Evolutionary conservation across 2,797 vertebrate genomes (phyloP).

Genomic region (Melanotaenia maccullochi): DNA sequence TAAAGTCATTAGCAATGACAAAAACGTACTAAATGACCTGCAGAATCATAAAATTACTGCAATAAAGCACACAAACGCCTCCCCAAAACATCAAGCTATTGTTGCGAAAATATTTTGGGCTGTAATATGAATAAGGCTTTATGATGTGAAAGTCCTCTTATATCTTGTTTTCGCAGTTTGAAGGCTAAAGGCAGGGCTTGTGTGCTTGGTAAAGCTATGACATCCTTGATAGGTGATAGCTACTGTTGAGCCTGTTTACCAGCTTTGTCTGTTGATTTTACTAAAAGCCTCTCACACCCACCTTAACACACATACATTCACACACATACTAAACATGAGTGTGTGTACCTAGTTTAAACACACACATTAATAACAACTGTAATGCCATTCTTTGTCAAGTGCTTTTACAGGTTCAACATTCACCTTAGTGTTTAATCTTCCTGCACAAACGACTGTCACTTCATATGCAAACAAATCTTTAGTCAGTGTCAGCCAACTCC

Average conservation of each 20-base stretch:
- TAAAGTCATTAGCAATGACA: too few relatives aligned
- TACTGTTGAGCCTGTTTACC: slow-evolving; percentile 75
- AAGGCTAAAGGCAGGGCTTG: slow-evolving; percentile 47
- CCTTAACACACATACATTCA: slow-evolving; percentile 39
- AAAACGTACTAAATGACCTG: not conserved
- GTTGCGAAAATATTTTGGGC: not conserved
- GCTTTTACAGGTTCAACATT: slow-evolving; percentile 81
- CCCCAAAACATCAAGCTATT: not conserved
- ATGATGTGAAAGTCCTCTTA: slow-evolving; percentile 40
- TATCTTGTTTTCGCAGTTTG: slow-evolving; percentile 34
- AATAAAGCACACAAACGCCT: not conserved
- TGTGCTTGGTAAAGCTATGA: slow-evolving; percentile 53
- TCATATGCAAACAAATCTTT: slow-evolving; percentile 72
- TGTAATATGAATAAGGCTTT: slow-evolving; percentile 11
- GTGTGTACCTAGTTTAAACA: slow-evolving; percentile 78
- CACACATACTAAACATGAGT: slow-evolving; percentile 30
- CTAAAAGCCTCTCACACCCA: slow-evolving; percentile 80
- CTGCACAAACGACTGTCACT: slow-evolving; percentile 70
- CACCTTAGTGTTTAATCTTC: slow-evolving; percentile 77
- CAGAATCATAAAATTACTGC: not conserved
- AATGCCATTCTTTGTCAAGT: slow-evolving; percentile 78
- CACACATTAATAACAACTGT: slow-evolving; percentile 85
- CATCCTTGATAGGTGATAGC: slow-evolving; percentile 64
- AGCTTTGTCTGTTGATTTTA: slow-evolving; percentile 74
- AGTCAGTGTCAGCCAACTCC: slow-evolving; percentile 61